Base-by-base conservation (phyloP, 2,113 vertebrate genomes). In the Nicator chloris region DNA sequence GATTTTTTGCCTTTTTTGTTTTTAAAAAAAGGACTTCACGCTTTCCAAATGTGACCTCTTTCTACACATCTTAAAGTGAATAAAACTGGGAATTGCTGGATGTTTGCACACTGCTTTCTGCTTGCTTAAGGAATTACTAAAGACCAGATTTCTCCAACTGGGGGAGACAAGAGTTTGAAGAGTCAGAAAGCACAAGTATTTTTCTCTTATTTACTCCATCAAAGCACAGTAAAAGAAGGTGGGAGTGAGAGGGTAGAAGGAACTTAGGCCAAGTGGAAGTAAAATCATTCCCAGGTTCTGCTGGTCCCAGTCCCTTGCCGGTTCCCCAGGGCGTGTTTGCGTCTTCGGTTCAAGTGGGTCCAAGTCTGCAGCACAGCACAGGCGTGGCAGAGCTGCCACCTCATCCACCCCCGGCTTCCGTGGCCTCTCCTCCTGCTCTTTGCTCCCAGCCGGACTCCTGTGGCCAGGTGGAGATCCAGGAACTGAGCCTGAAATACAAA, bases 371-470 rank as follows among this genome's bases (percentile, higher is more conserved):
- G 66, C 3, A 0, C 31, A 80, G 92, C 84, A 71, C 42, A 75
- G 93, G 95, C 53, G 93, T 89, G 92, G 87, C 84, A 56, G 33
- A 40, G 71, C 39, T 88, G 88, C 88, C 80, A 81, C 92, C 72
- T 92, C 64, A 53, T 88, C 96, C 92, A 73, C 86, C 76, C 68
- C 75, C 88, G 16, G 51, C 86, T 93, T 93, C 88, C 47, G 4
- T n/a, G 76, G 90, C 94, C 71, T 94, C 82, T 94, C 92, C 90
- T 90, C 76, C 60, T 93, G 91, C 92, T 88, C 91, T 94, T 91
- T 95, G 83, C 69, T 79, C 91, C 56, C 47, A 13, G 26, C 10
- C 64, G 44, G 61, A 22, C 53, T 92, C 61, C 33, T 57, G 39
- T 78, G 68, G 79, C 68, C 71, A 35, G 47, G 51, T 42, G 47